Base-by-base conservation (phyloP, 2,888 invertebrate genomes). In the Ectemnius lituratus region DNA sequence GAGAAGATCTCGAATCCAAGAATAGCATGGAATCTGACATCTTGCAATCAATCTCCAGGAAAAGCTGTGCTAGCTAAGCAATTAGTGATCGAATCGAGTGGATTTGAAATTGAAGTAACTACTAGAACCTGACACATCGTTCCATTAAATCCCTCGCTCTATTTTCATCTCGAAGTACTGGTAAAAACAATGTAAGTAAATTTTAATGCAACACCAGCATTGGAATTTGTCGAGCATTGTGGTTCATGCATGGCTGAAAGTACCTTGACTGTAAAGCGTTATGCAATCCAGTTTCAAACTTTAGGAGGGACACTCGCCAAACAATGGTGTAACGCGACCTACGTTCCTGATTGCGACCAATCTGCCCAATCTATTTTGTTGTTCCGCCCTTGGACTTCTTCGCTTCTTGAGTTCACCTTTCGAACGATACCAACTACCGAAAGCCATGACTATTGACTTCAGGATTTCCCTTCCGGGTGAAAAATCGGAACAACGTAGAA, bases 271-370 rank as follows among this genome's bases (percentile, higher is more conserved):
- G 59, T 57, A 60, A 74, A 73, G 23, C 71, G 75, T 84, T 84
- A 84, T 75, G 82, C 82, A 84, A 84, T 70, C 74, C 75, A 75
- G 77, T 79, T 79, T 75, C 70, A 64, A 76, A 78, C 72, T 80
- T 79, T 64, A 71, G 67, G 66, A 76, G 80, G 84, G 83, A 80
- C 75, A 74, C 70, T 75, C 73, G 77, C 79, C 73, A 77, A 78
- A 83, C 80, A 83, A 84, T 84, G 67, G 73, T 80, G 84, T 74
- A 83, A 84, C 82, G 71, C 72, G 80, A 84, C 78, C 78, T 75
- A 76, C 74, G 76, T 8, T 80, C 71, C 76, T 80, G 77, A 82
- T 82, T 82, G 80, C 76, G 65, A 82, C 79, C 82, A 80, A 83
- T 80, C 75, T 80, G 78, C 74, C 75, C 83, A 84, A 73, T 79